A percentile compares a stretch with the other conserved stretches of the same genome.
Conservation (phyloP, 2,113 vertebrate species). For the Tamias sibiricus region DNA sequence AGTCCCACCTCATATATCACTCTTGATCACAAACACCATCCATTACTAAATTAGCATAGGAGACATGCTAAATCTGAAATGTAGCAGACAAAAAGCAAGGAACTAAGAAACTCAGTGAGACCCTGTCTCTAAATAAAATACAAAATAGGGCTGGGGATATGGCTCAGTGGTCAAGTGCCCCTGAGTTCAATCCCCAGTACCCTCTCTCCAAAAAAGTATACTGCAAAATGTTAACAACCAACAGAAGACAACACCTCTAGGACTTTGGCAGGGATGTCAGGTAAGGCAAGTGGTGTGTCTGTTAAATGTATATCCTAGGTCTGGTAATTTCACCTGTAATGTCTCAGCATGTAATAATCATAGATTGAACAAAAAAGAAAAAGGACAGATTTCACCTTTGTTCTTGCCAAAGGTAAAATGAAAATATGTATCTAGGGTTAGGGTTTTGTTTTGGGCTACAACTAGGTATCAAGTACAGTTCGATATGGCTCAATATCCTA, state of each 20-base stretch:
- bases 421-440: neutral
- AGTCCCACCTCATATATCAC: neutral
- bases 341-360: neutral
- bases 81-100: neutral
- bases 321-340: neutral
- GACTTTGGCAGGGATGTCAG: neutral
- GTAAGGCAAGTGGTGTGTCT: neutral
- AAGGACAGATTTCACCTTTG: neutral
- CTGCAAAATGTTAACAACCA: neutral
- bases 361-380: neutral
- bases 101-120: too few species aligned
- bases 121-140: too few species aligned
- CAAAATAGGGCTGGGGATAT: too few species aligned
- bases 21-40: neutral
- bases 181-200: too few species aligned
- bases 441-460: neutral
- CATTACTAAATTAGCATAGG: neutral
- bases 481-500: neutral
- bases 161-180: too few species aligned
- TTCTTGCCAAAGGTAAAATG: neutral
- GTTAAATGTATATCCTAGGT: neutral
- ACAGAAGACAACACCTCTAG: neutral
- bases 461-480: neutral
- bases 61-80: neutral
- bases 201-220: neutral